A percentile compares a stretch with the other conserved stretches of the same genome.
Evolutionary conservation across 1,140 invertebrate genomes (phyloP).

Genomic region (Apis florea): DNA sequence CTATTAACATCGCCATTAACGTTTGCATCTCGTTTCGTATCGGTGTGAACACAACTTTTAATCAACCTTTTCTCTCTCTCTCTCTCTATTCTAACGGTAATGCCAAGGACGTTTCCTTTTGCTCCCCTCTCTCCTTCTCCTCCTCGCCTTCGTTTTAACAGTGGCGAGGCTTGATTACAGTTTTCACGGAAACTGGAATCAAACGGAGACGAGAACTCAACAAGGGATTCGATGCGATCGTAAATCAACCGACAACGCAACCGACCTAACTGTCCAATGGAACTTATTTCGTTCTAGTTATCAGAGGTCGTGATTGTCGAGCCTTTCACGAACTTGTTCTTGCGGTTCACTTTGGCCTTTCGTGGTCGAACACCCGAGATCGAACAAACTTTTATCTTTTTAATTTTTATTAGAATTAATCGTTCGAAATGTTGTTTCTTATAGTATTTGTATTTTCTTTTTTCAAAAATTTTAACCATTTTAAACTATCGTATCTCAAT

Average conservation of each 20-base stretch:
- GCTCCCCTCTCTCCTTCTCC: neutral
- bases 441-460: too few relatives aligned
- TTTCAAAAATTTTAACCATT: too few relatives aligned
- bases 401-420: too few relatives aligned
- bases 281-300: conserved; percentile 5
- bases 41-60: neutral
- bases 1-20: neutral
- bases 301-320: neutral
- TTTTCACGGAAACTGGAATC: conserved; percentile 43
- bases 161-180: conserved; percentile 28
- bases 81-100: conserved; percentile 4
- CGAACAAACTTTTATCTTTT: too few relatives aligned
- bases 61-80: conserved; percentile 1
- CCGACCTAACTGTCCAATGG: conserved; percentile 2
- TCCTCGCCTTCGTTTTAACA: conserved; percentile 16
- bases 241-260: conserved; percentile 26
- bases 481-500: too few relatives aligned
- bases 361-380: neutral
- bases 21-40: neutral
- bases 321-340: conserved; percentile 5
- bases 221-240: conserved; percentile 22
- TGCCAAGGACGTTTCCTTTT: conserved; percentile 49
- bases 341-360: too few relatives aligned
- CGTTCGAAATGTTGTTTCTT: too few relatives aligned
- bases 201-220: neutral